A percentile compares a stretch with the other conserved stretches of the same genome.
Evolutionary conservation across 1,140 invertebrate species (phyloP).

Genomic region (Chrysopa pallens): DNA sequence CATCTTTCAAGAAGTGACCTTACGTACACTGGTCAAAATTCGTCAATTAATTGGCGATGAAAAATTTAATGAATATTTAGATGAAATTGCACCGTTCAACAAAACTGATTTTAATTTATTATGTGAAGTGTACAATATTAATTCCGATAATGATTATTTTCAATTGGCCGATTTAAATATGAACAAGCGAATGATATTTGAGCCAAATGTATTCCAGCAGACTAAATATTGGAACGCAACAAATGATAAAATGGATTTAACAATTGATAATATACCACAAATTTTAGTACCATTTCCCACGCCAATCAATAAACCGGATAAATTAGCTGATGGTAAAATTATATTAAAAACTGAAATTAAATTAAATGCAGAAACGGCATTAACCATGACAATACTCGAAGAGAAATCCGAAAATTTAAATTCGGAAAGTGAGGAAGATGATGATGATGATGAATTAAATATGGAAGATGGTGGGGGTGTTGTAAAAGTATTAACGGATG

Average conservation of each 20-base stretch:
- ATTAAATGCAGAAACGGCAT: slow-evolving; percentile 52
- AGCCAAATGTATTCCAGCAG: too few species aligned
- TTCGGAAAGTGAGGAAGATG: slow-evolving; percentile 18
- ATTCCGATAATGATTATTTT: slow-evolving; percentile 3
- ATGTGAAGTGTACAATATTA: slow-evolving; percentile 38
- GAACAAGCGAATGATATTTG: slow-evolving; percentile 1
- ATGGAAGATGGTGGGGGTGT: slow-evolving; percentile 25
- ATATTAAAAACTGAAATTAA: slow-evolving; percentile 66
- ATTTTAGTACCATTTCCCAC: slow-evolving; percentile 1
- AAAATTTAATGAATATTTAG: slow-evolving; percentile 36
- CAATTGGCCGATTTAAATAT: slow-evolving; percentile 10
- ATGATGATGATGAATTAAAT: slow-evolving; percentile 25
- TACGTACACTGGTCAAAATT: slow-evolving; percentile 46
- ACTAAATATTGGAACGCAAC: slow-evolving; percentile 12
- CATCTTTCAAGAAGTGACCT: slow-evolving; percentile 44
- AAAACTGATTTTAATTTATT: slow-evolving; percentile 45
- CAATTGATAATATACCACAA: slow-evolving; percentile 10
- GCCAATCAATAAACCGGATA: slow-evolving; percentile 1
- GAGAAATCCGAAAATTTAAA: slow-evolving; percentile 29
- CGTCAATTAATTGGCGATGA: slow-evolving; percentile 37
- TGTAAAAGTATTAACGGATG: slow-evolving; percentile 31
- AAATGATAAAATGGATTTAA: slow-evolving; percentile 7
- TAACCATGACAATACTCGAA: slow-evolving; percentile 64
- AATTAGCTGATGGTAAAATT: slow-evolving; percentile 29
- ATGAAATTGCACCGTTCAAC: slow-evolving; percentile 26